Evolutionary conservation across 37 sponge, comb jelly and placozoan species (phyloP).

Genomic region (Beroe ovata): DNA sequence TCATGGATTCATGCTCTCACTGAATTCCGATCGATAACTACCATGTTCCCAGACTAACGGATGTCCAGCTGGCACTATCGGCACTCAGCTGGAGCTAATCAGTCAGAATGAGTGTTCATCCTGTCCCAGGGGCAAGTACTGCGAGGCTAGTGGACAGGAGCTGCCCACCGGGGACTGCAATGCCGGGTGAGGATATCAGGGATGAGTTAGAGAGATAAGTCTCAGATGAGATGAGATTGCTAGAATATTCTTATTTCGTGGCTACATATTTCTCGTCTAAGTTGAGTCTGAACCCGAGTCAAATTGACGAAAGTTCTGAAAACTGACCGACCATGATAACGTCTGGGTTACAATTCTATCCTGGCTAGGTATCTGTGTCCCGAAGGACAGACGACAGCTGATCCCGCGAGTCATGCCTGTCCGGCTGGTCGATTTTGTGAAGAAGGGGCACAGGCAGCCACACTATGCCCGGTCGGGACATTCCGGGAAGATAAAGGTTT

Average conservation of each 20-base stretch:
- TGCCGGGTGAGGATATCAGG: conserved; percentile 45
- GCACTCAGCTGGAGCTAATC: not conserved
- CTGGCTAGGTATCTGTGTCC: conserved; percentile 49
- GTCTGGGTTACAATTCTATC: no score
- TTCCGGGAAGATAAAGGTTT: not conserved
- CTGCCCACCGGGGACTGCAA: conserved; percentile 15
- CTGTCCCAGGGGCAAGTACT: conserved; percentile 44
- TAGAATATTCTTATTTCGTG: no score
- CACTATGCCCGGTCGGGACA: conserved; percentile 48
- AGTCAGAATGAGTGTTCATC: conserved; percentile 27
- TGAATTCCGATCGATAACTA: no score
- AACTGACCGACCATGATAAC: no score
- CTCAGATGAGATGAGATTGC: no score
- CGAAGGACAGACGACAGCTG: conserved; percentile 13
- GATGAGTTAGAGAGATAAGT: no score
- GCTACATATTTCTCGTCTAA: no score
- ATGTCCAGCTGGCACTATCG: conserved; percentile 65
- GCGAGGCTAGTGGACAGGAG: conserved; percentile 1
- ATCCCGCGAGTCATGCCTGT: not conserved
- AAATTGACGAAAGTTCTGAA: no score
- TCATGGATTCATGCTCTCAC: no score
- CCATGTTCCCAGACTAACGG: not conserved
- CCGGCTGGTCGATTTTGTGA: conserved; percentile 51
- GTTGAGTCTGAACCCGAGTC: no score
- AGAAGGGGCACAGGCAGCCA: not conserved